phyloP scores from a whole-genome alignment of 2,888 invertebrate genomes.

The Acleris laterana region DNA sequence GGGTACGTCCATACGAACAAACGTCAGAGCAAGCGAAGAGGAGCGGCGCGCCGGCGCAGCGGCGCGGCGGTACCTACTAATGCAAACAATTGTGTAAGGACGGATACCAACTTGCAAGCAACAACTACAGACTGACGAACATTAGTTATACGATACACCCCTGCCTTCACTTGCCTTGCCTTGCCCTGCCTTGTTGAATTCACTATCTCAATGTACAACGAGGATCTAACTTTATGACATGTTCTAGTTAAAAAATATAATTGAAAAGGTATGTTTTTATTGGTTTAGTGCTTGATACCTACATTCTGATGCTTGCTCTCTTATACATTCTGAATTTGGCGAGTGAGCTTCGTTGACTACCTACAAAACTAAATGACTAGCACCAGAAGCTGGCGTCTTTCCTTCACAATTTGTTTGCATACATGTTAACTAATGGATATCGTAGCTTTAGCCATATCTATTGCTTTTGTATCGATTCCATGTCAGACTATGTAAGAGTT shows the following conservation, averaged over 20 bases:
- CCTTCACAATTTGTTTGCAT: slow-evolving; percentile 95
- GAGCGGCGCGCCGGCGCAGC: slow-evolving; percentile 48
- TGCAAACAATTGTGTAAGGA: slow-evolving; percentile 86
- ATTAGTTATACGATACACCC: slow-evolving; percentile 24
- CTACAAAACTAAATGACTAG: slow-evolving; percentile 51
- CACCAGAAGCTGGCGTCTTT: slow-evolving; percentile 88
- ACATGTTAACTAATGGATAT: slow-evolving; percentile 67
- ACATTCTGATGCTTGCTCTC: slow-evolving; percentile 76
- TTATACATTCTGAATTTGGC: slow-evolving; percentile 54
- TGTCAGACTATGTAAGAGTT: slow-evolving; percentile 37
- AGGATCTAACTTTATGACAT: slow-evolving; percentile 78
- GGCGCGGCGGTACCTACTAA: slow-evolving; percentile 53
- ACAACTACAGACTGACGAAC: slow-evolving; percentile 34
- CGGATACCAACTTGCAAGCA: slow-evolving; percentile 79
- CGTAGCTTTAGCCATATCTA: slow-evolving; percentile 38
- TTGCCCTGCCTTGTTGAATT: slow-evolving; percentile 56
- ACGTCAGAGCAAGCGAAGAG: slow-evolving; percentile 49
- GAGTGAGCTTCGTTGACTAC: slow-evolving; percentile 63
- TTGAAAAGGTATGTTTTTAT: slow-evolving; percentile 83
- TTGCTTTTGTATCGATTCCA: slow-evolving; percentile 39
- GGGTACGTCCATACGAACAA: slow-evolving; percentile 50
- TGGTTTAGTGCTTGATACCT: slow-evolving; percentile 74
- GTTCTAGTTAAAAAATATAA: slow-evolving; percentile 80
- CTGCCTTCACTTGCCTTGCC: slow-evolving; percentile 37
- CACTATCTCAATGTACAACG: slow-evolving; percentile 61